phyloP scores from a whole-genome alignment of 2,888 invertebrate species.

The Torymus aiolomorphi region DNA sequence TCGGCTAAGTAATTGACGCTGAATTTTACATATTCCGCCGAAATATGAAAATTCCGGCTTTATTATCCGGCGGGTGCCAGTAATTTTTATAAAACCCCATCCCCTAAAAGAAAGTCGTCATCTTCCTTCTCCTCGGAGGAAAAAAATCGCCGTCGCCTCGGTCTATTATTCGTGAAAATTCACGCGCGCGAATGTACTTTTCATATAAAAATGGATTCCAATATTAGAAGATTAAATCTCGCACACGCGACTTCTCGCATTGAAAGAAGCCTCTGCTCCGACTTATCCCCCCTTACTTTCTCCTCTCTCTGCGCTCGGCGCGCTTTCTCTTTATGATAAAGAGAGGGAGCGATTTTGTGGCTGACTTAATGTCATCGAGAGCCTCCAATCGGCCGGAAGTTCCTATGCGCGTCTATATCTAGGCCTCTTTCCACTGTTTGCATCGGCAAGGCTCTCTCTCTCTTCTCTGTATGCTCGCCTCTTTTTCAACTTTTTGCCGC shows the following conservation, averaged over 20 bases:
- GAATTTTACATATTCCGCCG: too few relatives aligned
- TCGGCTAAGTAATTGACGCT: too few relatives aligned
- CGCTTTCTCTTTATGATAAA: constrained; percentile 2
- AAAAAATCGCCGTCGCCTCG: too few relatives aligned
- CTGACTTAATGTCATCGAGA: constrained; percentile 49
- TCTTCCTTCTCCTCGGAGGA: too few relatives aligned
- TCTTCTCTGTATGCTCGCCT: not conserved
- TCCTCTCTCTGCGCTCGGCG: not conserved
- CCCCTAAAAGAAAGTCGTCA: too few relatives aligned
- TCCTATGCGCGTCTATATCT: constrained; percentile 29
- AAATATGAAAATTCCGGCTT: too few relatives aligned
- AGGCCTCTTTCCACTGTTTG: constrained; percentile 34
- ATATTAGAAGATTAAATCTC: constrained; percentile 47
- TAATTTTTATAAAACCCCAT: too few relatives aligned
- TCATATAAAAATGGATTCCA: constrained; percentile 32
- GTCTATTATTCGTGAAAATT: not conserved
- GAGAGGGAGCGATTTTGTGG: constrained; percentile 46
- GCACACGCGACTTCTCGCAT: constrained; percentile 4
- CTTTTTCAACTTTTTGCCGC: not conserved
- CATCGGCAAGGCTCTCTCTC: not conserved
- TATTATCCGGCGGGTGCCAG: too few relatives aligned
- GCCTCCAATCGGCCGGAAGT: constrained; percentile 48
- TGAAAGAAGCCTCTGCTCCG: not conserved
- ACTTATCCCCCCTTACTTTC: not conserved
- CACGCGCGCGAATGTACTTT: constrained; percentile 6